These are phyloP conservation scores for Lissonota sp. DNA, from an alignment of 2,888 invertebrate species.

Conservation along the genomic window DNA sequence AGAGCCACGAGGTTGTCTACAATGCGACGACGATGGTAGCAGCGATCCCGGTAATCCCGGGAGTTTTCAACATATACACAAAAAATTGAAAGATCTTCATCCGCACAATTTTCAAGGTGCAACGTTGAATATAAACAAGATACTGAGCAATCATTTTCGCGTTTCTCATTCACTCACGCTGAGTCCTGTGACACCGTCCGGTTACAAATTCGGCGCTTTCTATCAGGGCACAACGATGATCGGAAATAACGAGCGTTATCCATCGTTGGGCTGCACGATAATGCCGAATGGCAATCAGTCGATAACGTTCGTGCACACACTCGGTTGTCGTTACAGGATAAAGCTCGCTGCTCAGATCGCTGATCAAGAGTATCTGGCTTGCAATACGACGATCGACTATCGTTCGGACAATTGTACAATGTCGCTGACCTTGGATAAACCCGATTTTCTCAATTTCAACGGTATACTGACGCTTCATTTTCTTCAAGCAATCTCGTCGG, in stretches of 20 bases:
- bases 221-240: conserved; percentile 78
- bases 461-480: conserved; percentile 79
- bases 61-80: conserved; percentile 81
- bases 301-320: conserved; percentile 76
- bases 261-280: conserved; percentile 75
- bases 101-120: conserved; percentile 80
- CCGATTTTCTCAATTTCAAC: conserved; percentile 71
- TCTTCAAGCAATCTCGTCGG: conserved; percentile 80
- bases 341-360: conserved; percentile 76
- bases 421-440: conserved; percentile 75
- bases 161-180: conserved; percentile 76
- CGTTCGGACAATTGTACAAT: conserved; percentile 80
- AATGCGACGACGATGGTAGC: conserved; percentile 68
- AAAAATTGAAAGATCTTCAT: conserved; percentile 76
- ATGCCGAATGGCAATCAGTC: conserved; percentile 77
- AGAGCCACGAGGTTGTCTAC: conserved; percentile 67
- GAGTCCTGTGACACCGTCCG: conserved; percentile 76
- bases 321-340: conserved; percentile 78
- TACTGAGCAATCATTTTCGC: conserved; percentile 77
- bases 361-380: conserved; percentile 71
- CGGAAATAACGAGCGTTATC: conserved; percentile 76
- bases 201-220: conserved; percentile 79
- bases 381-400: conserved; percentile 76
- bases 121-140: conserved; percentile 72
- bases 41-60: conserved; percentile 79